Base-by-base conservation (phyloP, 2,797 vertebrate species). In the Chelon labrosus region DNA sequence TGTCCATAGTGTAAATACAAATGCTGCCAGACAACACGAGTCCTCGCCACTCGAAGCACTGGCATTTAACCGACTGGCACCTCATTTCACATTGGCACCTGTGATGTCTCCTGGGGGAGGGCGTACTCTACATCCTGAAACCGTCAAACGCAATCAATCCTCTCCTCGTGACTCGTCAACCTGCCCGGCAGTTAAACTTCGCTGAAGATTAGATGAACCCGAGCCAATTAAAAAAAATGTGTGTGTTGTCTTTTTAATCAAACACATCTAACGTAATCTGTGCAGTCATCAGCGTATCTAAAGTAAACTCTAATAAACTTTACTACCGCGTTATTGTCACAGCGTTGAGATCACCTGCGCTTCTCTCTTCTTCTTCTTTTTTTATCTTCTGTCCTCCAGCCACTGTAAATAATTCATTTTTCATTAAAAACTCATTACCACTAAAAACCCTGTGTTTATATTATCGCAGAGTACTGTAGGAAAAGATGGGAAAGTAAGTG, bases 351-450 rank as follows among this genome's bases (percentile, higher is more conserved):
- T 83, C 70, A 87, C 88, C 89, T 90, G 80, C 76, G 80, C 67
- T 71, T 77, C n/a, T 22, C 22, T 31, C 4, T 70, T 85, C 53
- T 51, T 35, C 65, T 75, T 84, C 79, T 76, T 74, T 80, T 85
- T 81, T 80, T 76, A 78, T 82, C 85, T 81, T 70, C 72, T 82
- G 71, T 86, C 82, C 68, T 83, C 63, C 77, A 92, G 88, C 82
- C 85, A 89, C 83, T 75, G 85, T 93, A 90, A 92, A 94, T 90
- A 91, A 92, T 93, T 93, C 81, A 92, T 92, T 92, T 94, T 95
- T 93, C 88, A 94, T 95, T 94, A 93, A 93, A 94, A 92, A 89
- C 89, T 91, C 90, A 93, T 94, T 94, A 92, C 73, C 77, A 85
- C 85, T 87, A 90, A 93, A 93, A 92, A 89, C 88, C 75, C 81